Percentiles rank a stretch among this genome's conserved stretches.
phyloP scores from a whole-genome alignment of 1,140 invertebrate species.

The Eupristina koningsbergeri region DNA sequence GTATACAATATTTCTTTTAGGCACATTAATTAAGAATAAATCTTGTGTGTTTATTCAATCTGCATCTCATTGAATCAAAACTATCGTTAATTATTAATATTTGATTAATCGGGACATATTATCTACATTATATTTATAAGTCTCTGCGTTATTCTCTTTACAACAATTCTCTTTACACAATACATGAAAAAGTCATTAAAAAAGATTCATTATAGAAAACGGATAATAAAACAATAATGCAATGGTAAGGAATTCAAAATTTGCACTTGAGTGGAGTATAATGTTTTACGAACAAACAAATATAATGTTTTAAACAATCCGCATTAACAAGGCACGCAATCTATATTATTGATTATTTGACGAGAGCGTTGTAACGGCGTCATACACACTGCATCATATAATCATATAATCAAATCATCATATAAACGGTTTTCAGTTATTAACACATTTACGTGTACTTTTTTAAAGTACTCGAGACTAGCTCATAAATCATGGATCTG shows the following conservation, averaged over 20 bases:
- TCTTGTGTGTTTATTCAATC: no score
- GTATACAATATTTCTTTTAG: no score
- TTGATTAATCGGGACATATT: no score
- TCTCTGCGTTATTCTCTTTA: no score
- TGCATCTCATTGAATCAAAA: no score
- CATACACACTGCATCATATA: background rate
- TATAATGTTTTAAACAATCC: background rate
- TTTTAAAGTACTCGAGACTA: background rate
- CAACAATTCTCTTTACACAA: no score
- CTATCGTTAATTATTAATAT: no score
- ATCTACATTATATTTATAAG: no score
- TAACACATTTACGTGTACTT: slow-evolving; percentile 8
- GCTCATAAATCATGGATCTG: slow-evolving; percentile 17
- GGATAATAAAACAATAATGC: background rate
- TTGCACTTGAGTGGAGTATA: background rate
- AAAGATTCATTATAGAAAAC: background rate
- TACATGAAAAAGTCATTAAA: background rate
- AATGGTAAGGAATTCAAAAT: background rate
- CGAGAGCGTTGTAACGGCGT: background rate
- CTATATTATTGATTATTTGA: background rate
- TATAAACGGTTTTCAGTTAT: background rate
- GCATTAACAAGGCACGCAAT: background rate
- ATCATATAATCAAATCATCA: no score
- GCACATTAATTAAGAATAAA: no score
- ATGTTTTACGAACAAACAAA: background rate